Conservation (phyloP, 2,888 invertebrate species). For the Lepidocyrtoides sp. region DNA sequence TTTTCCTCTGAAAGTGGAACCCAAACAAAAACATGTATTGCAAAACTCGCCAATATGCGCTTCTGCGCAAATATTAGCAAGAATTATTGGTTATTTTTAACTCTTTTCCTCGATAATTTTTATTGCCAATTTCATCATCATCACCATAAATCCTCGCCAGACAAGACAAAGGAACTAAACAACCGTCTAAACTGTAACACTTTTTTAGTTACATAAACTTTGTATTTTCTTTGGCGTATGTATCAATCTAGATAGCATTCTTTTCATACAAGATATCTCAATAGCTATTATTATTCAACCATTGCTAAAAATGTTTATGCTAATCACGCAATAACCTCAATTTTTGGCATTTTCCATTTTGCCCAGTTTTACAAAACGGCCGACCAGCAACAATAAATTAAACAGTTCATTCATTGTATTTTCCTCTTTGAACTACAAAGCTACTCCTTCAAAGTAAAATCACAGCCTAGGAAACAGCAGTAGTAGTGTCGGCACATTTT, state of each 20-base stretch:
- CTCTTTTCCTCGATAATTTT: not conserved
- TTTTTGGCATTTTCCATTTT: not conserved
- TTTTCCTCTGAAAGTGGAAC: too few relatives aligned
- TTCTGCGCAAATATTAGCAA: not conserved
- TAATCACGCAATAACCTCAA: conserved; percentile 1
- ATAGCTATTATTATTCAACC: too few relatives aligned
- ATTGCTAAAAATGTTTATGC: too few relatives aligned
- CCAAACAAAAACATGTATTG: too few relatives aligned
- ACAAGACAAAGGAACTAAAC: not conserved
- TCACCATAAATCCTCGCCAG: not conserved
- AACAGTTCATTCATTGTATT: not conserved
- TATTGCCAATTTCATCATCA: not conserved
- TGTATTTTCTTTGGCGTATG: too few relatives aligned
- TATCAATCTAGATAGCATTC: too few relatives aligned
- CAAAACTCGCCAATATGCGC: too few relatives aligned
- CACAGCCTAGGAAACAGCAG: not conserved
- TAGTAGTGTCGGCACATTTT: not conserved
- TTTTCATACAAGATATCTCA: too few relatives aligned
- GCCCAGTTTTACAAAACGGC: not conserved
- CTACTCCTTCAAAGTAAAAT: too few relatives aligned
- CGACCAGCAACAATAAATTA: not conserved
- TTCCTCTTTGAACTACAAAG: too few relatives aligned
- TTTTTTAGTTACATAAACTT: too few relatives aligned
- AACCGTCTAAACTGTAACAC: too few relatives aligned
- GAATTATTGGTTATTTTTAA: not conserved